Conservation (phyloP, 2,113 vertebrate species). For the Platichthys flesus region DNA sequence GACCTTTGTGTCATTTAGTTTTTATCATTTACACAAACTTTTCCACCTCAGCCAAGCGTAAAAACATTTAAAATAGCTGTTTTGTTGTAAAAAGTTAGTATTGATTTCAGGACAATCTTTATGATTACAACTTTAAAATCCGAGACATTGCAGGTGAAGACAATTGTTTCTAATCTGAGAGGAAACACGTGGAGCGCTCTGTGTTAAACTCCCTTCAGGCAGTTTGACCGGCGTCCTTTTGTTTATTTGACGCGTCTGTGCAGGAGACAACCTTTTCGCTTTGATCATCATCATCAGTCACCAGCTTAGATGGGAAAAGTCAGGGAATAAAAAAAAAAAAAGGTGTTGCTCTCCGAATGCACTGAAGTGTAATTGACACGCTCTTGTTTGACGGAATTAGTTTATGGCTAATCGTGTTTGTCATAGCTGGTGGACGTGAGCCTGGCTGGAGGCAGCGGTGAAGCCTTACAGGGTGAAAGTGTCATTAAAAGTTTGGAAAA, state of each 20-base stretch:
- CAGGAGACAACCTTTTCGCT: conserved; percentile 4
- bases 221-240: conserved; percentile 8
- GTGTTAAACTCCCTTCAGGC: neutral
- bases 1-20: no score
- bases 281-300: conserved; percentile 16
- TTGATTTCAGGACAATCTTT: neutral
- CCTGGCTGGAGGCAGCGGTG: neutral
- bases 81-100: no score
- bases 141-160: conserved; percentile 1
- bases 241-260: neutral
- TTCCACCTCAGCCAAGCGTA: no score
- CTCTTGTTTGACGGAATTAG: conserved; percentile 13
- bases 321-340: conserved; percentile 36
- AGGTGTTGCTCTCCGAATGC: conserved; percentile 27
- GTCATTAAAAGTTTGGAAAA: neutral
- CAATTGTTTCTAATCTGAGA: neutral
- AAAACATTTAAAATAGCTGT: neutral
- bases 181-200: neutral
- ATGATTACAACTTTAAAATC: conserved; percentile 3
- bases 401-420: conserved; percentile 35
- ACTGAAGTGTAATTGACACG: conserved; percentile 27
- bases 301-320: conserved; percentile 47
- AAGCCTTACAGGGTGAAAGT: no score
- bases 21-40: no score
- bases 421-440: conserved; percentile 4